phyloP scores from a whole-genome alignment of 2,113 vertebrate genomes.

The Gadus chalcogrammus region DNA sequence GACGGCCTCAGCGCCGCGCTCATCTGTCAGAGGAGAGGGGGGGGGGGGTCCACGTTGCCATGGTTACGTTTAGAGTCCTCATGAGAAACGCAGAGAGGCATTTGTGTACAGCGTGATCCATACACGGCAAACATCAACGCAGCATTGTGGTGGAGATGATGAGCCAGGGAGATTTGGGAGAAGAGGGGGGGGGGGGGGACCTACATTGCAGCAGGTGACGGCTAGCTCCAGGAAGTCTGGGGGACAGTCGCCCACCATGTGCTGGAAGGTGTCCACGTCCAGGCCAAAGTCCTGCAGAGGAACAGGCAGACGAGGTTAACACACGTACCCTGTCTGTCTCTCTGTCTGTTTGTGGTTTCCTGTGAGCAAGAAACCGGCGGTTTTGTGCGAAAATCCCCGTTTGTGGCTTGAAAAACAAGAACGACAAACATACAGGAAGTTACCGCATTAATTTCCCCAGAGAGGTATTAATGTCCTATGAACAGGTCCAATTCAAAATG shows the following conservation, averaged over 20 bases:
- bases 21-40: conserved; percentile 43
- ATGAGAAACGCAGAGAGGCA: no score
- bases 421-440: no score
- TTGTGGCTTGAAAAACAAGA: no score
- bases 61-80: neutral
- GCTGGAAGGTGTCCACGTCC: conserved; percentile 78
- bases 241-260: conserved; percentile 86
- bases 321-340: neutral
- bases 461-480: no score
- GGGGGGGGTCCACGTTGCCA: neutral
- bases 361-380: no score
- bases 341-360: no score
- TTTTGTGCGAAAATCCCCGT: no score
- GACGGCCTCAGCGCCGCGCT: conserved; percentile 74
- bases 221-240: conserved; percentile 83
- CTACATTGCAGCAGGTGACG: conserved; percentile 88
- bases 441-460: no score
- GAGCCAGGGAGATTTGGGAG: no score
- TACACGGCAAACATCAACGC: no score
- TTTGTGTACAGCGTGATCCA: neutral
- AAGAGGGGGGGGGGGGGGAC: neutral
- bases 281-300: conserved; percentile 60
- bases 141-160: no score
- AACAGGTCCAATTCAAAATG: no score
- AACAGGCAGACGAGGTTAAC: neutral